Percentiles rank a stretch among this genome's conserved stretches.
phyloP scores from a whole-genome alignment of 2,888 invertebrate species.

The Tiliacea aurago region DNA sequence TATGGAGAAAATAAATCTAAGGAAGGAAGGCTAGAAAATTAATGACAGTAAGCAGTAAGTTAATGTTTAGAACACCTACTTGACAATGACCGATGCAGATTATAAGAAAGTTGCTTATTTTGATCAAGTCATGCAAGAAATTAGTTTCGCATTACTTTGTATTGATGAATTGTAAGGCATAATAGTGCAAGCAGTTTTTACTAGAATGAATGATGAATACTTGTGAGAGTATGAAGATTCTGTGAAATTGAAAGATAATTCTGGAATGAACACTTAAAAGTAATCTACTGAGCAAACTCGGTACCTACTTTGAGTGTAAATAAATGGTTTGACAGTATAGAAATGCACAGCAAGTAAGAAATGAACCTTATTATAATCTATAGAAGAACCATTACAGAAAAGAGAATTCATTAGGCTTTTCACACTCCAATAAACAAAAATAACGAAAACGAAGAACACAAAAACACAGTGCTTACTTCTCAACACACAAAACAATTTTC shows the following conservation, averaged over 20 bases:
- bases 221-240: too few species aligned
- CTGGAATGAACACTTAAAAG: neutral
- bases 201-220: neutral
- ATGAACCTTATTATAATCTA: slow-evolving; percentile 10
- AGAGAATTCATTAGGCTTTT: slow-evolving; percentile 7
- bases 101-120: slow-evolving; percentile 38
- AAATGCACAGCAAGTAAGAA: neutral
- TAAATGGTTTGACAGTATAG: neutral
- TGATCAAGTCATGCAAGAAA: slow-evolving; percentile 47
- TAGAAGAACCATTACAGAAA: neutral
- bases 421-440: slow-evolving; percentile 31
- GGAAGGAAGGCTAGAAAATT: neutral
- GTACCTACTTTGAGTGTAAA: neutral
- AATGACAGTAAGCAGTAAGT: neutral
- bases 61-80: neutral
- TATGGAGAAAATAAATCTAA: too few species aligned
- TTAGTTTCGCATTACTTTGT: slow-evolving; percentile 21
- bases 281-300: neutral
- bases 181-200: neutral
- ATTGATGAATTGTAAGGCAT: slow-evolving; percentile 16
- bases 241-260: neutral
- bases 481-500: slow-evolving; percentile 48
- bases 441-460: slow-evolving; percentile 7
- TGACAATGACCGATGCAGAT: slow-evolving; percentile 6
- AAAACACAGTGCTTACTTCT: slow-evolving; percentile 57